Evolutionary conservation across 2,797 vertebrate species (phyloP).

Genomic region (Apogon hyalosoma): DNA sequence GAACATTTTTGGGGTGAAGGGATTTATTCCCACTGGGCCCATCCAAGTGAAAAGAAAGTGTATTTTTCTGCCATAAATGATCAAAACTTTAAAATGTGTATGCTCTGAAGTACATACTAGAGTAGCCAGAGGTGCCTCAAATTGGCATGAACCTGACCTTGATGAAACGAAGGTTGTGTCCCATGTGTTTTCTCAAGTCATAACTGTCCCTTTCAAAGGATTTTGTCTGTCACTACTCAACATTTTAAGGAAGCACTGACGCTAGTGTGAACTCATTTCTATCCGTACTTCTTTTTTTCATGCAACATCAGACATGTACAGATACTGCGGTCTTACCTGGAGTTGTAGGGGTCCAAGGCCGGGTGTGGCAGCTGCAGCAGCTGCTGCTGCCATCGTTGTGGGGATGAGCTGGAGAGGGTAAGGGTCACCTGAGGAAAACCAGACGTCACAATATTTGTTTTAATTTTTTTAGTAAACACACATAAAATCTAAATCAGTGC

Average conservation of each 20-base stretch:
- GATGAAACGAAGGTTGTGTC: not conserved
- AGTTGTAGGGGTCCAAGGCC: slow-evolving; percentile 95
- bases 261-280: no score
- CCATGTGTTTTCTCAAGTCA: no score
- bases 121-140: no score
- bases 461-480: not conserved
- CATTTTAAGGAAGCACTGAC: no score
- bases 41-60: slow-evolving; percentile 25
- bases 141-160: not conserved
- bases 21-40: slow-evolving; percentile 34
- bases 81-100: not conserved
- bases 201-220: not conserved
- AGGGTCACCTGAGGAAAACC: slow-evolving; percentile 91
- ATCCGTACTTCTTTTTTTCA: not conserved
- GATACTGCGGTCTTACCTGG: slow-evolving; percentile 87
- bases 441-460: slow-evolving; percentile 63
- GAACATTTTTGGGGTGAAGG: slow-evolving; percentile 20
- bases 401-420: slow-evolving; percentile 99
- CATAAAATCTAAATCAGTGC: not conserved
- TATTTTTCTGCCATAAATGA: slow-evolving; percentile 5
- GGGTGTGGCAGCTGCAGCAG: slow-evolving; percentile 91
- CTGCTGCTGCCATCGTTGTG: slow-evolving; percentile 94
- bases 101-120: not conserved
- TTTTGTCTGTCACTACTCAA: not conserved
- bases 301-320: not conserved